Evolutionary conservation across 2,113 vertebrate species (phyloP), one percentile per base, ranked within the genome.

Genomic region (Leptobrachium leishanense): DNA sequence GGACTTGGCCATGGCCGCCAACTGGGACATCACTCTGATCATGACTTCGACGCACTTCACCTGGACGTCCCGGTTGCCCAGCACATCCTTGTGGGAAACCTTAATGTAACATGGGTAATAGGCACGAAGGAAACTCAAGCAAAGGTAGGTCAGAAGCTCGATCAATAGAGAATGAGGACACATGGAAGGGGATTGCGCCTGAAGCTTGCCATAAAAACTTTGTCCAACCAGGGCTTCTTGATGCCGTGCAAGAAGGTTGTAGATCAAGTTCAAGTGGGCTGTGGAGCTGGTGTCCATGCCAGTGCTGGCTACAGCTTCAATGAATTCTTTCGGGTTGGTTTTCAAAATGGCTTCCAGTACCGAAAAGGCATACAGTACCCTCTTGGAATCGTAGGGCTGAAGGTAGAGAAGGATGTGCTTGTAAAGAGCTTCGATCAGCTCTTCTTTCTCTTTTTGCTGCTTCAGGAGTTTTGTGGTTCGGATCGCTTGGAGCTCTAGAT

Each of bases 1-100:
- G 0, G 87, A 82, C 81, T 90, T 94, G 75, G 92, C 94, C 79
- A 89, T 46, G 0, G 68, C 71, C 7, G 91, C 85, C 74, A 99
- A 89, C 86, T 97, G 95, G 0, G 85, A 87, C 85, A 95, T 87
- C 31, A 99, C 83, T 5, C 93, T 86, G 2, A 95, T 95, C 65
- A 99, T 86, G 9, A 99, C 97, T 82, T 95, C 94, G 43, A 96
- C 96, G 0, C 98, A 97, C 83, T 97, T 97, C 72, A 99, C 96
- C 89, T 98, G 97, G 31, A 98, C 97, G 0, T 98, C 97, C 6
- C 94, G 88, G 92, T 98, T 98, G 62, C 92, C 96, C 11, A 97
- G 93, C 2, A 96, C 65, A 82, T 97, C 96, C 6, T 88, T 89
- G 77, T 94, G 94, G 5, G 86, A 88, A 54, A 97, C 86, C 68